Conservation (phyloP, 2,888 invertebrate species). For the Mactromeris polynyma region DNA sequence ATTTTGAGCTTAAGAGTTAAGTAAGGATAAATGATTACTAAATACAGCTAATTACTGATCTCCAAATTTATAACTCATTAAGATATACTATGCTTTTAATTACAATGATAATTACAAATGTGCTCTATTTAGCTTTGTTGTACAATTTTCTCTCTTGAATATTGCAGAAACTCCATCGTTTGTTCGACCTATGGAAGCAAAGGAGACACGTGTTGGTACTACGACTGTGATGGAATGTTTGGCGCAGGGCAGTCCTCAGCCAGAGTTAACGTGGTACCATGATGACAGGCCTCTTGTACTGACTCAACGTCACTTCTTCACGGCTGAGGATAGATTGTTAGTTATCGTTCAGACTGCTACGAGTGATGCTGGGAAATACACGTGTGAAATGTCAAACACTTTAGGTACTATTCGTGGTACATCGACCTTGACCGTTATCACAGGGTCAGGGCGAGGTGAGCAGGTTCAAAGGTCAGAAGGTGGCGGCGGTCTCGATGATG, state of each 20-base stretch:
- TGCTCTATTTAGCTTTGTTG: no score
- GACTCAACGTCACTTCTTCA: conserved; percentile 94
- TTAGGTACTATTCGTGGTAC: conserved; percentile 92
- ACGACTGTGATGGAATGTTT: conserved; percentile 95
- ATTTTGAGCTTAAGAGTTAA: no score
- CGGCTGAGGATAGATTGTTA: conserved; percentile 94
- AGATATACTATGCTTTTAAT: no score
- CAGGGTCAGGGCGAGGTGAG: conserved; percentile 81
- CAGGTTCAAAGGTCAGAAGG: conserved; percentile 87
- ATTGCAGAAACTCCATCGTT: conserved; percentile 94
- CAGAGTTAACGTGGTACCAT: conserved; percentile 93
- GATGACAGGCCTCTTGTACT: conserved; percentile 91
- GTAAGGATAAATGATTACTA: no score
- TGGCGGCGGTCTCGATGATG: conserved; percentile 89
- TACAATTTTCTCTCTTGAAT: background rate
- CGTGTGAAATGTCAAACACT: conserved; percentile 96
- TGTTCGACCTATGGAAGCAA: conserved; percentile 93
- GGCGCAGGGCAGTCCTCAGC: conserved; percentile 94
- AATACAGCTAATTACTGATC: no score
- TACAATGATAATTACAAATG: no score
- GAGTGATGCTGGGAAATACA: conserved; percentile 94
- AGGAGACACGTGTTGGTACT: conserved; percentile 93
- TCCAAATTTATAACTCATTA: no score
- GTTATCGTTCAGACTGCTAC: conserved; percentile 94
- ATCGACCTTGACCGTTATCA: conserved; percentile 91